Evolutionary conservation across 2,888 invertebrate genomes (phyloP), one percentile per base, ranked within the genome.

Genomic region (Hypena proboscidalis): DNA sequence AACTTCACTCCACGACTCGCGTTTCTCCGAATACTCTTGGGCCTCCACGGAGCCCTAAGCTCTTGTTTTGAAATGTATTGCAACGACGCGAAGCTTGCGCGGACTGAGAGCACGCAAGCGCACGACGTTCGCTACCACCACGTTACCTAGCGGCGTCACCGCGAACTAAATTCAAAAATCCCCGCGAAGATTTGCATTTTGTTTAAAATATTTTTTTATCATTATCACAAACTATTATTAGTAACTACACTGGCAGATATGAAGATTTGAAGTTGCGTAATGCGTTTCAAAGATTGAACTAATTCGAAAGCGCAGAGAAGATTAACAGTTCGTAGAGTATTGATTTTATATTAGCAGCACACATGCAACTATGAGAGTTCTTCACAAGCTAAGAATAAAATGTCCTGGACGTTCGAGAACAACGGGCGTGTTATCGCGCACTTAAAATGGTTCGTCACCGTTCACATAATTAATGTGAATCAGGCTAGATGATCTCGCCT

Each of bases 391-490:
- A 64, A 43, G 41, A 62, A 55, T 59, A 58, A 66, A 63, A 63
- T 59, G 47, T 61, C 46, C 46, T 53, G 58, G 46, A 64, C 53
- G 62, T 63, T 37, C 44, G 58, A 70, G 66, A 70, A 69, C 60
- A 67, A 69, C 61, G 56, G 83, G 79, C 78, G 83, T 86, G 85
- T 84, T 87, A 88, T 83, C 85, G 80, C 82, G 75, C 81, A 83
- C 83, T 80, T 77, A 76, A 84, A 81, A 84, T 83, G 80, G 81
- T 84, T 85, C 84, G 85, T 85, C 85, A 85, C 80, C 76, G 81
- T 75, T 83, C 88, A 87, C 84, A 84, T 88, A 88, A 86, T 88
- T 86, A 87, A 85, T 82, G 80, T 83, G 85, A 85, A 80, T 84
- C 83, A 82, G 74, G 70, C 71, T 65, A 17, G 64, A 67, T 80